Evolutionary conservation across 2,888 invertebrate species (phyloP).

Genomic region (Abrostola tripartita): DNA sequence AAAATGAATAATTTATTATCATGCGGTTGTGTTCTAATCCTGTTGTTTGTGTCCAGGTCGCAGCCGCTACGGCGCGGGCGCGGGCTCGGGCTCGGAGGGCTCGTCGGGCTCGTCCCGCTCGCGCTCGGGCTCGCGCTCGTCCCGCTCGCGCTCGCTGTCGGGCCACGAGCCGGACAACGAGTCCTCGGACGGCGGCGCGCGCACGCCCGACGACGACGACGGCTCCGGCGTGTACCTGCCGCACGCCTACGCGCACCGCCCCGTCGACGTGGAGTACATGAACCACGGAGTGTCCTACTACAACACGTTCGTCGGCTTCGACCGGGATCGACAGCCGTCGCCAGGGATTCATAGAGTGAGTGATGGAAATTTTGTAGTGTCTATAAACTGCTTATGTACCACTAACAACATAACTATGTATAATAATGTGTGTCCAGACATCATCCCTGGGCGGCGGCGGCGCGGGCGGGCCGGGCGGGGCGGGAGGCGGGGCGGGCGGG

Average conservation of each 20-base stretch:
- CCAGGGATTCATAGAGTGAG: slow-evolving; percentile 85
- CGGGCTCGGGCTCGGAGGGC: slow-evolving; percentile 83
- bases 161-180: slow-evolving; percentile 93
- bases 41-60: slow-evolving; percentile 84
- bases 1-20: too few species aligned
- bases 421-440: slow-evolving; percentile 63
- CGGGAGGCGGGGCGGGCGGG: slow-evolving; percentile 39
- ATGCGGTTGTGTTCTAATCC: too few species aligned
- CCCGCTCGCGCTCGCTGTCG: slow-evolving; percentile 90
- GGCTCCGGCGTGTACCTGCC: slow-evolving; percentile 90
- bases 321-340: slow-evolving; percentile 82
- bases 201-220: slow-evolving; percentile 91
- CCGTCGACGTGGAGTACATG: slow-evolving; percentile 82
- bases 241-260: slow-evolving; percentile 87
- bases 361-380: slow-evolving; percentile 20
- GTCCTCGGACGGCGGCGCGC: slow-evolving; percentile 92
- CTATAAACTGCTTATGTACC: background rate
- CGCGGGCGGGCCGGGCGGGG: slow-evolving; percentile 23
- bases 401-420: background rate
- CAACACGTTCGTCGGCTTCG: slow-evolving; percentile 89
- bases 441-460: slow-evolving; percentile 76
- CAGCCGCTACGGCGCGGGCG: slow-evolving; percentile 90
- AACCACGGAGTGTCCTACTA: slow-evolving; percentile 89
- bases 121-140: slow-evolving; percentile 83
- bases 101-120: slow-evolving; percentile 94